phyloP scores from a whole-genome alignment of 2,113 vertebrate species.

The Brachyistius frenatus region DNA sequence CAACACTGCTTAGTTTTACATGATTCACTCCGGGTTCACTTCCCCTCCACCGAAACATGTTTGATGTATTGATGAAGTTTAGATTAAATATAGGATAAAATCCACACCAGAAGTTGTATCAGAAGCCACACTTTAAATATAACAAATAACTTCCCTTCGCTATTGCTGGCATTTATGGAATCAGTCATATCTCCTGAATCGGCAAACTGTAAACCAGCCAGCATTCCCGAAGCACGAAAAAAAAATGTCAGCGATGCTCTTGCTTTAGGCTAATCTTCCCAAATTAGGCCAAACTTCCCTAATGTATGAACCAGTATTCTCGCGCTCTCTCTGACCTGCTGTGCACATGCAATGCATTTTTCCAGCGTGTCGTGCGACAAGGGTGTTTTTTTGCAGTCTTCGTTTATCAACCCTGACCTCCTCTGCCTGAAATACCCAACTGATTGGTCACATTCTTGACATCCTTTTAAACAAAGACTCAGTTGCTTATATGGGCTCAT shows the following conservation, averaged over 20 bases:
- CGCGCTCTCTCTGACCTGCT: conserved; percentile 81
- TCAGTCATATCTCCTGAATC: conserved; percentile 78
- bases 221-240: conserved; percentile 79
- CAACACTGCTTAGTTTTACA: background rate
- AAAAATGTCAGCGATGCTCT: conserved; percentile 92
- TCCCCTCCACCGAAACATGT: conserved; percentile 13
- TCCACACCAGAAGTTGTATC: conserved; percentile 43
- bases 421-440: conserved; percentile 86
- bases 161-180: conserved; percentile 75
- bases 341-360: conserved; percentile 82
- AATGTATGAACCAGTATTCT: conserved; percentile 83
- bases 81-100: conserved; percentile 25
- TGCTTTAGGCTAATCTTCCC: conserved; percentile 90
- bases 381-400: conserved; percentile 86
- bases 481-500: conserved; percentile 73
- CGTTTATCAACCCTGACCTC: conserved; percentile 86
- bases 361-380: conserved; percentile 76
- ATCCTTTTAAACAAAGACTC: conserved; percentile 75
- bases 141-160: conserved; percentile 56
- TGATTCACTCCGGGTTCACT: background rate
- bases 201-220: conserved; percentile 83
- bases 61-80: conserved; percentile 15
- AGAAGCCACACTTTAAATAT: conserved; percentile 33
- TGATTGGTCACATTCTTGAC: conserved; percentile 86
- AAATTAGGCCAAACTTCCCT: conserved; percentile 94